Evolutionary conservation across 2,113 vertebrate genomes (phyloP).

Genomic region (Apus apus): DNA sequence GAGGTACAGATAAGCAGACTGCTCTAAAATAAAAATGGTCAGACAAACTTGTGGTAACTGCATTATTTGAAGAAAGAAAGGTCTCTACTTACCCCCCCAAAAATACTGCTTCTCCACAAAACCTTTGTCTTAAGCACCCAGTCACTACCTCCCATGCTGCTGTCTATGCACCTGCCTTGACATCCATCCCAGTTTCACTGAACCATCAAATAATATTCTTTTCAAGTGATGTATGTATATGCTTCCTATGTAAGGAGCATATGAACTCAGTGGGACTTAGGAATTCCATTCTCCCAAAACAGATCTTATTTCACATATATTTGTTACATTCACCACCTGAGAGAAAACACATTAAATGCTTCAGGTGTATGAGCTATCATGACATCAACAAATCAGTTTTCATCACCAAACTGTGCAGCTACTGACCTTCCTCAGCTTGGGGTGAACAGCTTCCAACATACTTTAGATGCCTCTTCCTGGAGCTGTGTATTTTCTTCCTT

Average conservation of each 20-base stretch:
- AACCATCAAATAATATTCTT: background rate
- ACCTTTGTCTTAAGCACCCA: background rate
- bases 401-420: background rate
- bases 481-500: background rate
- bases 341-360: background rate
- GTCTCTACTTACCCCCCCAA: background rate
- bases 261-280: background rate
- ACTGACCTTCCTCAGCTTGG: background rate
- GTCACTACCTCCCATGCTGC: background rate
- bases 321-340: background rate
- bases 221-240: background rate
- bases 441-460: background rate
- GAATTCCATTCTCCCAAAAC: background rate
- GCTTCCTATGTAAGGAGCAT: background rate
- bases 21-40: background rate
- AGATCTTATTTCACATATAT: background rate
- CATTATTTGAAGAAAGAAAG: background rate
- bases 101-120: background rate
- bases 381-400: background rate
- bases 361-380: background rate
- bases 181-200: background rate
- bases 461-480: background rate
- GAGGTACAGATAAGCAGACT: background rate
- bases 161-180: background rate
- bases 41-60: background rate